Evolutionary conservation across 1,140 invertebrate species (phyloP).

Genomic region (Drosophila paulistorum): DNA sequence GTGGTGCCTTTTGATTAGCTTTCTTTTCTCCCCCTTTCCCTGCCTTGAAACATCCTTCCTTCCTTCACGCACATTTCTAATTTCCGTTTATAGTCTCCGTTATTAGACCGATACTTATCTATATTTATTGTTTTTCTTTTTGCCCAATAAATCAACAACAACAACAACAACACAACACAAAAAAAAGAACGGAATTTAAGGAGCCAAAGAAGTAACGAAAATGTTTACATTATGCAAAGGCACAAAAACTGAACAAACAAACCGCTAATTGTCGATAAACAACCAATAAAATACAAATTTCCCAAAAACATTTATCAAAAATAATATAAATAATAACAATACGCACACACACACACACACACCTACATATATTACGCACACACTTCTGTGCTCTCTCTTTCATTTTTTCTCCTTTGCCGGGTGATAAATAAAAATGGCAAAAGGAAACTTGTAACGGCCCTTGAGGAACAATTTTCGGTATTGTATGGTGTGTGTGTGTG

Average conservation of each 20-base stretch:
- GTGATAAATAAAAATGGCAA: slow-evolving; percentile 75
- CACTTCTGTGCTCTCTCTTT: neutral
- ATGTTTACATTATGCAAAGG: slow-evolving; percentile 60
- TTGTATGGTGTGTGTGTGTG: slow-evolving; percentile 5
- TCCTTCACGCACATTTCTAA: slow-evolving; percentile 29
- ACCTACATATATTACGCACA: slow-evolving; percentile 24
- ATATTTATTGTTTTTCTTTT: slow-evolving; percentile 35
- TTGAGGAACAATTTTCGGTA: slow-evolving; percentile 34
- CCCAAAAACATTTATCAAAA: slow-evolving; percentile 81
- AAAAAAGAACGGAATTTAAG: slow-evolving; percentile 22
- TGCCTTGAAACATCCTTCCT: slow-evolving; percentile 2
- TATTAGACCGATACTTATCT: slow-evolving; percentile 3
- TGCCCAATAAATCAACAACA: slow-evolving; percentile 67
- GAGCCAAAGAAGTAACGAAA: slow-evolving; percentile 23
- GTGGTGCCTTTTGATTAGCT: slow-evolving; percentile 6
- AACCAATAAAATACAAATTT: slow-evolving; percentile 82
- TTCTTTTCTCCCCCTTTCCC: neutral
- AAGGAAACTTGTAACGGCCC: slow-evolving; percentile 58
- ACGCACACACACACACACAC: slow-evolving; percentile 49
- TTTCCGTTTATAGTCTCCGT: slow-evolving; percentile 1
- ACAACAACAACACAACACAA: slow-evolving; percentile 24
- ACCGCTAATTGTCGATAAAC: slow-evolving; percentile 81
- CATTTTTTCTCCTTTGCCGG: slow-evolving; percentile 28
- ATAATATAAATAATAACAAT: slow-evolving; percentile 82
- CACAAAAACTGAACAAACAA: slow-evolving; percentile 66